Evolutionary conservation across 2,888 invertebrate species (phyloP).

Genomic region (Conops quadrifasciatus): DNA sequence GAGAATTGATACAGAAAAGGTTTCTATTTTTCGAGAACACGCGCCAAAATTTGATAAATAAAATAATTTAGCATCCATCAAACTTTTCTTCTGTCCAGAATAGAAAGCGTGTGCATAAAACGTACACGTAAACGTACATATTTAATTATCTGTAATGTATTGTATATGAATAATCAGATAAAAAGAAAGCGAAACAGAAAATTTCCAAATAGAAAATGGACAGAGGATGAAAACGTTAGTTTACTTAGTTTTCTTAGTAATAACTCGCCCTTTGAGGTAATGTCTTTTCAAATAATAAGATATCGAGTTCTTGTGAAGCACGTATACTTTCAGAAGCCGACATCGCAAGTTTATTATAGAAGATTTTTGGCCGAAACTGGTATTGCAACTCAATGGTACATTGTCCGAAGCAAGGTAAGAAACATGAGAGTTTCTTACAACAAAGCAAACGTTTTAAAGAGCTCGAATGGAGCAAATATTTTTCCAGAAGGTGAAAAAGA

Average conservation of each 20-base stretch:
- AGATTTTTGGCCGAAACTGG: slow-evolving; percentile 5
- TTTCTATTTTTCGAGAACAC: too few relatives aligned
- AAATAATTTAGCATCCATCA: too few relatives aligned
- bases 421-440: slow-evolving; percentile 27
- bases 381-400: slow-evolving; percentile 15
- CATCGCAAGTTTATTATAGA: slow-evolving; percentile 27
- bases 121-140: too few relatives aligned
- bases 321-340: slow-evolving; percentile 5
- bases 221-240: slow-evolving; percentile 68
- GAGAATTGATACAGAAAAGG: too few relatives aligned
- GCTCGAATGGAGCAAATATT: background rate
- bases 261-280: slow-evolving; percentile 1
- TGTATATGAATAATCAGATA: background rate
- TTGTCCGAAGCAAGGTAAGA: slow-evolving; percentile 21
- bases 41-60: too few relatives aligned
- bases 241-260: slow-evolving; percentile 70
- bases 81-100: too few relatives aligned
- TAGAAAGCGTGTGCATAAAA: too few relatives aligned
- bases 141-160: background rate
- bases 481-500: background rate
- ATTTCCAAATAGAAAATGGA: background rate
- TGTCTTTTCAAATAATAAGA: background rate
- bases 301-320: background rate
- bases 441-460: slow-evolving; percentile 28
- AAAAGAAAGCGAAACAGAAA: background rate